A percentile compares a stretch with the other conserved stretches of the same genome.
Evolutionary conservation across 1,140 invertebrate genomes (phyloP).

Genomic region (Spodoptera frugiperda): DNA sequence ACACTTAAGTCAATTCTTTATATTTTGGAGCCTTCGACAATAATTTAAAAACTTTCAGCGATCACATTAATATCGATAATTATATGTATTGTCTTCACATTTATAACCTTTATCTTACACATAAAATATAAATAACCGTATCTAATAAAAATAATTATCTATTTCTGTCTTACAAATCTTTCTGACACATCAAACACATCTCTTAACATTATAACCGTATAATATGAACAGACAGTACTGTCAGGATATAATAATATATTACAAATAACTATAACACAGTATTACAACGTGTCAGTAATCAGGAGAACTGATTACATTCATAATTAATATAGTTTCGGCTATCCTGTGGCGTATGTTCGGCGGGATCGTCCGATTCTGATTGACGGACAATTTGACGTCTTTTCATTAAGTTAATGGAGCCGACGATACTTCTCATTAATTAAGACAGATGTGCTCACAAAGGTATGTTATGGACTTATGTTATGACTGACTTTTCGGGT

Average conservation of each 20-base stretch:
- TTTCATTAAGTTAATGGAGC: constrained; percentile 63
- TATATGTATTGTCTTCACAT: too few relatives aligned
- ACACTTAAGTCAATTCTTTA: too few relatives aligned
- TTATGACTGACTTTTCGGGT: not conserved
- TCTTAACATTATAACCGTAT: not conserved
- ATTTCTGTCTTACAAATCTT: not conserved
- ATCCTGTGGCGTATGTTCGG: constrained; percentile 28
- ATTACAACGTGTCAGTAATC: constrained; percentile 40
- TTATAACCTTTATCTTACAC: too few relatives aligned
- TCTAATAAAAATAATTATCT: not conserved
- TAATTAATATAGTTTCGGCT: constrained; percentile 46
- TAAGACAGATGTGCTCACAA: constrained; percentile 57
- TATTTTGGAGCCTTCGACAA: too few relatives aligned
- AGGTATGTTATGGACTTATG: not conserved
- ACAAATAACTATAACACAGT: constrained; percentile 2
- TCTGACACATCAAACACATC: not conserved
- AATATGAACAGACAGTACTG: constrained; percentile 1
- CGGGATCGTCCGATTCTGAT: constrained; percentile 42
- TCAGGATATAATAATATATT: not conserved
- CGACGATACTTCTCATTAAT: constrained; percentile 58
- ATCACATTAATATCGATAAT: too few relatives aligned
- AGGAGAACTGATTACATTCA: constrained; percentile 40
- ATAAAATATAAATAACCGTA: too few relatives aligned
- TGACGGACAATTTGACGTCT: constrained; percentile 58
- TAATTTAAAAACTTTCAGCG: too few relatives aligned